Evolutionary conservation across 2,797 vertebrate species (phyloP), one percentile per base, ranked within the genome.

Genomic region (Tokudaia muenninki): DNA sequence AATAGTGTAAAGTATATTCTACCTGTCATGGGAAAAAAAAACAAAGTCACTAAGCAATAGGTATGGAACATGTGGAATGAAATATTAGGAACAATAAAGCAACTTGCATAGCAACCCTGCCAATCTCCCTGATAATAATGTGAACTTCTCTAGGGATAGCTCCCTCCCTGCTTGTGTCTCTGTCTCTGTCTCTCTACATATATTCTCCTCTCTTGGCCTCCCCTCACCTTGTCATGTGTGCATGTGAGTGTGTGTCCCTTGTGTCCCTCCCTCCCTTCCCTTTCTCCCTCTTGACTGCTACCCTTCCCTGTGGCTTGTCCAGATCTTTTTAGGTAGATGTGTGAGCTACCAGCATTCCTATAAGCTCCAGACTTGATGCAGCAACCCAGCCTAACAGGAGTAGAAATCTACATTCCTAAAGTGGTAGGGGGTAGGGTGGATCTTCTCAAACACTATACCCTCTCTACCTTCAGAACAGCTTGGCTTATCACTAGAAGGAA

Each of bases 41-140:
- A 0, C 34, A 4, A 11, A 13, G 55, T 83, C 47, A 26, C 81
- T 1, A 6, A 14, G n/a, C 47, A 26, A 34, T 41, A n/a, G 24
- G 21, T 22, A 0, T 2, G 13, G n/a, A 7, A n/a, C 17, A 10
- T 12, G 4, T 83, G 3, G n/a, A 44, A 44, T 31, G 24, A 26
- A 29, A 41, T 63, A 24, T 0, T 31, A 21, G 14, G 21, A 90
- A 65, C 6, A 3, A 21, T 21, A 34, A 50, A 7, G 34, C 14
- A 52, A 57, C 50, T 57, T 55, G 13, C 67, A 87, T 22, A 70
- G 34, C 34, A 72, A 87, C 3, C 47, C 65, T 87, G 21, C 31
- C 65, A 29, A 52, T 67, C 13, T 5, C 47, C 34, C 7, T 17
- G n/a, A 47, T 4, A 3, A 34, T 11, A 86, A 34, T 84, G 41